These are phyloP conservation scores for Dinomys branickii DNA, from an alignment of 2,113 vertebrate species.

Conservation along the genomic window DNA sequence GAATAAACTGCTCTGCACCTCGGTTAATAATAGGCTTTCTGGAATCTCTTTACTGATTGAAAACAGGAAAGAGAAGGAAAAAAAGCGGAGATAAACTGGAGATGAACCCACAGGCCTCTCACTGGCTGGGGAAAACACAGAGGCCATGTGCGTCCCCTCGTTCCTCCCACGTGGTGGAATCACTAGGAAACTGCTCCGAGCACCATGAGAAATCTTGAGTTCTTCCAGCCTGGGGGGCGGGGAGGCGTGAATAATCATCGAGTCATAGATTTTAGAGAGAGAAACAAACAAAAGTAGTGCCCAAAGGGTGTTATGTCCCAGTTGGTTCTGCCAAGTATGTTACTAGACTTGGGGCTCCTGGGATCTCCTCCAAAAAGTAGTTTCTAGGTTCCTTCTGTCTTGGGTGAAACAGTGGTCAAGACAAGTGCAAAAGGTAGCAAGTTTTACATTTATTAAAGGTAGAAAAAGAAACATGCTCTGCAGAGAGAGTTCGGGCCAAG, in stretches of 20 bases:
- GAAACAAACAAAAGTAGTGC: not conserved
- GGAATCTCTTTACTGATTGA: not conserved
- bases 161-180: not conserved
- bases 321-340: not conserved
- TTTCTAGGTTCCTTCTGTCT: not conserved
- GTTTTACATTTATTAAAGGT: not conserved
- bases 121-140: not conserved
- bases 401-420: not conserved
- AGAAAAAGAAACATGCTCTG: not conserved
- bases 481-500: not conserved
- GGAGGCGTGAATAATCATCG: not conserved
- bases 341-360: not conserved
- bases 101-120: not conserved
- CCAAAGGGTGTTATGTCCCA: not conserved
- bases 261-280: not conserved
- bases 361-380: not conserved
- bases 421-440: not conserved
- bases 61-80: not conserved
- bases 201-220: not conserved
- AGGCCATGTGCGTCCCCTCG: not conserved
- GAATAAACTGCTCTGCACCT: not conserved
- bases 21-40: not conserved
- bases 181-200: not conserved
- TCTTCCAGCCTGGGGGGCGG: not conserved
- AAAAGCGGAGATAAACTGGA: not conserved